These are phyloP conservation scores for Mormyrus hasselquistii DNA, from an alignment of 2,797 vertebrate species.

Conservation along the genomic window DNA sequence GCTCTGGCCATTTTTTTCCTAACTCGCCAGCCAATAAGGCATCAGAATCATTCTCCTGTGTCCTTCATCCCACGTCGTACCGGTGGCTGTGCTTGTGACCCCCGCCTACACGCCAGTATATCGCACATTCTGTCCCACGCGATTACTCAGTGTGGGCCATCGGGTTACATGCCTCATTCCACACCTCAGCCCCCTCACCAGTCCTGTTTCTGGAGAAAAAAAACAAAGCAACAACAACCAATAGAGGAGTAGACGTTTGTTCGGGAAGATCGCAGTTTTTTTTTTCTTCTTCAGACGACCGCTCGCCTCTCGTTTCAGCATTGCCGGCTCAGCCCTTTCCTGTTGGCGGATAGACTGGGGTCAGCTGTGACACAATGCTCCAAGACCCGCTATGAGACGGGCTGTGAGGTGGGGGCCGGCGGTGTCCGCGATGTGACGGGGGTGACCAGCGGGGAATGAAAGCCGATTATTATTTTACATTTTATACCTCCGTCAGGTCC, in stretches of 20 bases:
- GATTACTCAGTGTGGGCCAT: slow-evolving; percentile 3
- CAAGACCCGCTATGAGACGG: background rate
- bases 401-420: background rate
- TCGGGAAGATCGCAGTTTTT: background rate
- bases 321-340: slow-evolving; percentile 60
- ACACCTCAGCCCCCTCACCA: background rate
- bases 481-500: background rate
- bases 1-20: background rate
- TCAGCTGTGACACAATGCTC: slow-evolving; percentile 18
- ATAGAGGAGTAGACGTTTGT: background rate
- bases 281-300: background rate
- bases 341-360: slow-evolving; percentile 49
- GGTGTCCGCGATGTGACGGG: background rate
- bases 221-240: background rate
- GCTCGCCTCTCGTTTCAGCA: slow-evolving; percentile 37
- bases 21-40: background rate
- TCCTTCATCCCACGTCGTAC: slow-evolving; percentile 13
- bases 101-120: slow-evolving; percentile 13
- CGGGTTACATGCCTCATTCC: background rate
- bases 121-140: slow-evolving; percentile 25
- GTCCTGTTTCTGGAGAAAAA: background rate
- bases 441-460: background rate
- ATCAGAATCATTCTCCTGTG: background rate
- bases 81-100: background rate
- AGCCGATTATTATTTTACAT: background rate